Conservation (phyloP, 2,113 vertebrate species). For the Dasyprocta punctata region DNA sequence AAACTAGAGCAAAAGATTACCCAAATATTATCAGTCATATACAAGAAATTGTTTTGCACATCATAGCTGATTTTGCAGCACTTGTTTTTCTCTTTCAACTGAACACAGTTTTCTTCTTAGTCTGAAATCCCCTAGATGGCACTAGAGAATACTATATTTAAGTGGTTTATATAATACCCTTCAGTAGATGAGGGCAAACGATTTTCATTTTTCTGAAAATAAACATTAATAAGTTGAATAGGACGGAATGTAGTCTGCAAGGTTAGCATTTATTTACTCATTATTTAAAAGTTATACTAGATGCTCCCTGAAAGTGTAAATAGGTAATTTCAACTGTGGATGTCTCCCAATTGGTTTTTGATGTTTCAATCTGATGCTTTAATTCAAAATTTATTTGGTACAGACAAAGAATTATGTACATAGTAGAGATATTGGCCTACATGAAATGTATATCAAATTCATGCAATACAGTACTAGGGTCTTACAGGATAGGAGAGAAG, state of each 20-base stretch:
- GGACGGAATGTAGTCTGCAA: conserved; percentile 66
- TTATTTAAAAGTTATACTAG: conserved; percentile 68
- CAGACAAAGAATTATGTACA: background rate
- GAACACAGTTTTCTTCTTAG: conserved; percentile 58
- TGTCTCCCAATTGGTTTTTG: conserved; percentile 24
- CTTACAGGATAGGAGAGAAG: background rate
- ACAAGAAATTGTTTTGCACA: conserved; percentile 69
- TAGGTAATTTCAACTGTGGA: background rate
- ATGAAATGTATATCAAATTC: background rate
- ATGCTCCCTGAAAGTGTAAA: conserved; percentile 34
- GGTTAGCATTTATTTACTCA: conserved; percentile 56
- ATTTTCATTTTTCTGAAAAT: conserved; percentile 80
- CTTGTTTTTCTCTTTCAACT: conserved; percentile 69
- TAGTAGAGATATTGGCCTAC: background rate
- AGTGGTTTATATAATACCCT: conserved; percentile 75
- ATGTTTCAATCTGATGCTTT: conserved; percentile 52
- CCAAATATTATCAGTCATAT: background rate
- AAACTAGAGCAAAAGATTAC: conserved; percentile 73
- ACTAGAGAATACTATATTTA: conserved; percentile 87
- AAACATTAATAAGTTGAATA: conserved; percentile 76
- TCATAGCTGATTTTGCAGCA: conserved; percentile 70
- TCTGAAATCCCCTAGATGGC: conserved; percentile 89
- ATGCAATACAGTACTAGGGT: background rate
- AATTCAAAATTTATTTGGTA: conserved; percentile 24
- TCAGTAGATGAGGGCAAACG: conserved; percentile 76